Conservation (phyloP, 2,797 vertebrate species). For the Microcaecilia unicolor region DNA sequence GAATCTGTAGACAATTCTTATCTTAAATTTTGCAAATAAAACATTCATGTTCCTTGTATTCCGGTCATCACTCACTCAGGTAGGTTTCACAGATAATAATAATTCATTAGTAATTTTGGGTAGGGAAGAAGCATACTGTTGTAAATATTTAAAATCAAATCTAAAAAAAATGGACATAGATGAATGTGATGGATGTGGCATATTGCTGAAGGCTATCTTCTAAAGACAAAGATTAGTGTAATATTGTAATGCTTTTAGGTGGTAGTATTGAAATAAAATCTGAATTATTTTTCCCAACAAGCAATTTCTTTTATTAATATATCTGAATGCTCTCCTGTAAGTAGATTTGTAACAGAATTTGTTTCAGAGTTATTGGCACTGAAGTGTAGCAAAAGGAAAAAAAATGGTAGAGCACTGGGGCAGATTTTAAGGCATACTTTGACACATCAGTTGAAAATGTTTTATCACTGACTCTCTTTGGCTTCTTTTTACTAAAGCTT, state of each 20-base stretch:
- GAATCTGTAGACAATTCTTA: slow-evolving; percentile 48
- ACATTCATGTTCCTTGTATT: slow-evolving; percentile 97
- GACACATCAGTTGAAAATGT: too few species aligned
- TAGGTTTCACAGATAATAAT: slow-evolving; percentile 90
- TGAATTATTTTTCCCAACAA: too few species aligned
- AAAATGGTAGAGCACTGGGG: too few species aligned
- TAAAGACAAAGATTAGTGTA: slow-evolving; percentile 19
- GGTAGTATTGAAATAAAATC: slow-evolving; percentile 43
- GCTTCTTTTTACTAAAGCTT: too few species aligned
- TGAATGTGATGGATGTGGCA: slow-evolving; percentile 69
- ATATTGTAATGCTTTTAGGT: slow-evolving; percentile 35
- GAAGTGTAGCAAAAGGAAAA: too few species aligned
- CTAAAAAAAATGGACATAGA: slow-evolving; percentile 99
- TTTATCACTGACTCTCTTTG: too few species aligned
- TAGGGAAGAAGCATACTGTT: slow-evolving; percentile 92
- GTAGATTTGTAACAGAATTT: too few species aligned
- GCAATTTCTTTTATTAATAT: too few species aligned
- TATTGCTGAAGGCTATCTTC: slow-evolving; percentile 58
- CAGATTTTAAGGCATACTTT: too few species aligned
- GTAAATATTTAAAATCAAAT: slow-evolving; percentile 99
- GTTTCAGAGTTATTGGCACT: too few species aligned
- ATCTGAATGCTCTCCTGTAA: too few species aligned
- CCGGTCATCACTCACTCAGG: slow-evolving; percentile 90
- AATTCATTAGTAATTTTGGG: slow-evolving; percentile 96
- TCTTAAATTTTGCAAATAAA: slow-evolving; percentile 96